Base-by-base conservation (phyloP, 1,140 invertebrate species). In the Drosophila varians region DNA sequence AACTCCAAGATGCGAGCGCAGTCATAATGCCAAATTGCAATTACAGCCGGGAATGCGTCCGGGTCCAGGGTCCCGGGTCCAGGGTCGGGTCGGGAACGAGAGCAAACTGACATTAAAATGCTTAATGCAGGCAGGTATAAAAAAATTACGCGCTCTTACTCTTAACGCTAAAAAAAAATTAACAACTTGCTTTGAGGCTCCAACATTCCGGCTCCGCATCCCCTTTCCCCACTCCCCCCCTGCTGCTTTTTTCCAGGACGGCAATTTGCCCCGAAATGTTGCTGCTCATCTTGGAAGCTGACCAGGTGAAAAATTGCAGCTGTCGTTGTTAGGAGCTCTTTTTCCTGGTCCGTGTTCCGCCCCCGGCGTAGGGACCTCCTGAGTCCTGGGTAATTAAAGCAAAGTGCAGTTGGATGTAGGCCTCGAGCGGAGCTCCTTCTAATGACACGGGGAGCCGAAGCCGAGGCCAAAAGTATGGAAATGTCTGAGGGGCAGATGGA, bases 281-380 rank as follows among this genome's bases (percentile, higher is more conserved):
- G 49, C 52, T 87, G 82, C 70, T 90, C 87, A 83, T 90, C 87
- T 90, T 84, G 56, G 87, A 87, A 87, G 87, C 83, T 88, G 78
- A 48, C 82, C 87, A 90, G 87, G 78, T 90, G 87, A 90, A 90
- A 90, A 87, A 90, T 84, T 90, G 87, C 87, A 90, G 87, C 87
- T 90, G 87, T 83, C 76, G 82, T 74, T 80, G 69, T 73, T 73
- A 75, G 82, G 28, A 38, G 36, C n/a, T 6, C 14, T 40, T 40
- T 56, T 36, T 71, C 36, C 56, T 47, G n/a, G n/a, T n/a, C 23
- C 72, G 19, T 47, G 74, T 54, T 52, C 12, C 46, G 49, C 16
- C 25, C 8, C 70, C 11, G 56, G 52, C 28, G 3, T 16, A 19
- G 11, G 9, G 28, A 38, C 18, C n/a, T n/a, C n/a, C n/a, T n/a